Evolutionary conservation across 23 tunicate species (phyloP).

Genomic region (Pegea sp.): DNA sequence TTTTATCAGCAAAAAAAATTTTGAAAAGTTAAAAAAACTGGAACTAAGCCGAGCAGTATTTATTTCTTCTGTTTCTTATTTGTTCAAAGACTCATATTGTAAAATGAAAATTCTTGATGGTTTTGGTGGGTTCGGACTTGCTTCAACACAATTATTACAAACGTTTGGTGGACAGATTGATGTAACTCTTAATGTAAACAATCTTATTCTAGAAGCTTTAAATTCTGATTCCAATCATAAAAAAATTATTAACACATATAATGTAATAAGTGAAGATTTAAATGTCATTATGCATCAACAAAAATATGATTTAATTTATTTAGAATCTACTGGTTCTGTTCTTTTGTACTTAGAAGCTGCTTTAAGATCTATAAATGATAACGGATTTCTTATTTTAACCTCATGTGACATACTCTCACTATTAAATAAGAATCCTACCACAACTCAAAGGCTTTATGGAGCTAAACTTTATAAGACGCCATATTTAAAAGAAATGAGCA

Average conservation of each 20-base stretch:
- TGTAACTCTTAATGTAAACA: constrained; percentile 16
- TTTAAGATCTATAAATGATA: constrained; percentile 21
- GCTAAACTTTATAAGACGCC: constrained; percentile 34
- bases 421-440: constrained; percentile 41
- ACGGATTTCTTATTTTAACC: constrained; percentile 35
- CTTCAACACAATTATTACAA: constrained; percentile 30
- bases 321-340: constrained; percentile 25
- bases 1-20: no score
- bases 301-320: constrained; percentile 32
- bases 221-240: background rate
- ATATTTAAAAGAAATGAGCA: constrained; percentile 33
- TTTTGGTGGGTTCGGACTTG: constrained; percentile 21
- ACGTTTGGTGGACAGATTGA: constrained; percentile 7
- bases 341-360: constrained; percentile 53
- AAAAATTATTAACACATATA: background rate
- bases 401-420: constrained; percentile 32
- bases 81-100: no score
- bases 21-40: no score
- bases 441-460: constrained; percentile 29
- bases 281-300: constrained; percentile 30
- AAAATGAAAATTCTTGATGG: constrained; percentile 30
- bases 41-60: no score
- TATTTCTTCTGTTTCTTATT: no score
- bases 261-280: constrained; percentile 18
- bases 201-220: background rate